Evolutionary conservation across 2,113 vertebrate species (phyloP), one percentile per base, ranked within the genome.

Genomic region (Sphyrna mokarran): DNA sequence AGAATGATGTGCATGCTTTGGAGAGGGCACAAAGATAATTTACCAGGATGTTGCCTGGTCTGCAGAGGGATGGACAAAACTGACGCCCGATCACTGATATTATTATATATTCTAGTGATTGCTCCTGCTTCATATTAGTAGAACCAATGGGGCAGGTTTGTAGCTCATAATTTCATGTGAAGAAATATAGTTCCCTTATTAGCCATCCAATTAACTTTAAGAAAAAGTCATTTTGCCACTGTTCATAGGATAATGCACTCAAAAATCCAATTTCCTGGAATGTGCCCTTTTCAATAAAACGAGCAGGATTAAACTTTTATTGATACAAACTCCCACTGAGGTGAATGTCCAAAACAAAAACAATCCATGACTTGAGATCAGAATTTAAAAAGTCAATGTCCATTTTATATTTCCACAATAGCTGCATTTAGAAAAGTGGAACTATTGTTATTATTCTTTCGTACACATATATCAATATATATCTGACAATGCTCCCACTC

Each of bases 361-460:
- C 11, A 16, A 1, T 63, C 87, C 54, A 61, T 90, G 87, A 63
- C 87, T 90, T 22, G 54, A 89, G 11, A 93, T 93, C 63, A 93
- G 90, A 68, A 63, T 37, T 54, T 11, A 58, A 61, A 66, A 91
- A 10, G 13, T 33, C 87, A 94, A 66, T 43, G 37, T 69, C 26
- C 66, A 40, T 48, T 70, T 95, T 33, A 43, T 48, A 68, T 70
- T 95, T 76, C 94, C 69, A 95, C 94, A 95, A 95, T 54, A 69
- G 40, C 69, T 95, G 40, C 94, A 70, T 95, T 95, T 48, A 95
- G 68, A 95, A 54, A 95, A 72, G 43, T 54, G 68, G 76, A 70
- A 72, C 69, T 48, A 16, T 22, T 70, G 94, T 43, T 18, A 83
- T 91, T 66, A 61, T 70, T 94, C 29, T 95, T 54, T 95, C 26